phyloP scores from a whole-genome alignment of 2,888 invertebrate species.

The Ecliptopera silaceata region DNA sequence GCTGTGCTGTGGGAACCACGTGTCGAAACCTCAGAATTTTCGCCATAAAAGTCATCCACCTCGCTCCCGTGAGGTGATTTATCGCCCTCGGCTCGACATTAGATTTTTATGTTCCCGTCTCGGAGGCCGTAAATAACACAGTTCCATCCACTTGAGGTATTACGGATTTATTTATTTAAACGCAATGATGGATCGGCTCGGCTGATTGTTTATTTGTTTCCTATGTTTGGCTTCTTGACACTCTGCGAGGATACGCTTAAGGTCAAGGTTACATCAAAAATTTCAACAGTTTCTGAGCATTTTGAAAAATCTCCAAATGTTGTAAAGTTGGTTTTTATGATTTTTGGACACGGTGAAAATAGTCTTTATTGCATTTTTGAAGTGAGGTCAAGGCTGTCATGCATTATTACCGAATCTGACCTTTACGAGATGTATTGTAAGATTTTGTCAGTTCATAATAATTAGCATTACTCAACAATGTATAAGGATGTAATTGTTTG shows the following conservation, averaged over 20 bases:
- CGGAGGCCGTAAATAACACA: conserved; percentile 70
- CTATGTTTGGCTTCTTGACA: neutral
- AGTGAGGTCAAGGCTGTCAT: conserved; percentile 5
- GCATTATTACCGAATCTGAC: conserved; percentile 18
- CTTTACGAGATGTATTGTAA: conserved; percentile 36
- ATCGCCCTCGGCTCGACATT: conserved; percentile 52
- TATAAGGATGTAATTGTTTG: conserved; percentile 32
- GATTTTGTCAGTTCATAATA: conserved; percentile 39
- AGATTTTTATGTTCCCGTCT: conserved; percentile 74
- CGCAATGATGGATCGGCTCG: conserved; percentile 62
- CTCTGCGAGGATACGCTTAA: too few species aligned
- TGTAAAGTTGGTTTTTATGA: too few species aligned
- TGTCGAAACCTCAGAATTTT: conserved; percentile 69
- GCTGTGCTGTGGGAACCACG: conserved; percentile 59
- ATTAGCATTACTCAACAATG: conserved; percentile 11
- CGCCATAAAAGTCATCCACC: conserved; percentile 60
- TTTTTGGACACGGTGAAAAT: too few species aligned
- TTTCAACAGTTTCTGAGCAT: too few species aligned
- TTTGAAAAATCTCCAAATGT: too few species aligned
- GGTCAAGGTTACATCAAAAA: too few species aligned
- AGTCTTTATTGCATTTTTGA: neutral
- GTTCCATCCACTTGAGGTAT: conserved; percentile 49
- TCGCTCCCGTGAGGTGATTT: conserved; percentile 33
- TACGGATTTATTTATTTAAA: conserved; percentile 75
- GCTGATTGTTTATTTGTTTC: conserved; percentile 26